Conservation (phyloP, 2,797 vertebrate species). For the Tokudaia muenninki region DNA sequence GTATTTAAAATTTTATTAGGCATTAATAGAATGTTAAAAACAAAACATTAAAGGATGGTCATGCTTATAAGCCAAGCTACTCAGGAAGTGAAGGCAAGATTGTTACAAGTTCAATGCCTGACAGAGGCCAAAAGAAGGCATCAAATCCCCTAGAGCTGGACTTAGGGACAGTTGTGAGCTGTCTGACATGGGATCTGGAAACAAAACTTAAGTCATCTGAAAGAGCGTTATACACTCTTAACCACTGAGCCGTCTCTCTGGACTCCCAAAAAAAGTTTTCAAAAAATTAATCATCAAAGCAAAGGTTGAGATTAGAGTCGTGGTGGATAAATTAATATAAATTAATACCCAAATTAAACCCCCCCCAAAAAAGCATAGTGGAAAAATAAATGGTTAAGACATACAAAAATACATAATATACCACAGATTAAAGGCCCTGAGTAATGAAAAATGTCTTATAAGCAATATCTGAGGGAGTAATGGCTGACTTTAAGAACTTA, state of each 20-base stretch:
- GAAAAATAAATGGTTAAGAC: neutral
- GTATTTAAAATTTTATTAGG: conserved; percentile 12
- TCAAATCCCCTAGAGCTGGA: neutral
- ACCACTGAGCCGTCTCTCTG: neutral
- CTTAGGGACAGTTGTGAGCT: neutral
- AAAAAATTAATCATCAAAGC: neutral
- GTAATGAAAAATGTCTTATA: neutral
- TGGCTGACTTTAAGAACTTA: neutral
- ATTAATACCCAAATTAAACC: neutral
- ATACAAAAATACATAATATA: neutral
- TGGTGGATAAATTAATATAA: neutral
- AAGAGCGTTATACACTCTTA: neutral
- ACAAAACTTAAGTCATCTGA: neutral
- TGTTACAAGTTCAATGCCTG: neutral
- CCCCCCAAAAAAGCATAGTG: neutral
- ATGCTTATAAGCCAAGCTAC: neutral
- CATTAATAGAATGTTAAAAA: neutral
- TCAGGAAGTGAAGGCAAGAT: neutral
- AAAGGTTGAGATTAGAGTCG: neutral
- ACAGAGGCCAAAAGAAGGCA: no score
- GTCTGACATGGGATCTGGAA: neutral
- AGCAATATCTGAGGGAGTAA: neutral
- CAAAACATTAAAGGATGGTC: neutral
- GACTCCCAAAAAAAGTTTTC: neutral
- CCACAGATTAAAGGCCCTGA: neutral